These are phyloP conservation scores for Bombus impatiens DNA, from an alignment of 1,140 invertebrate genomes.

Conservation along the genomic window DNA sequence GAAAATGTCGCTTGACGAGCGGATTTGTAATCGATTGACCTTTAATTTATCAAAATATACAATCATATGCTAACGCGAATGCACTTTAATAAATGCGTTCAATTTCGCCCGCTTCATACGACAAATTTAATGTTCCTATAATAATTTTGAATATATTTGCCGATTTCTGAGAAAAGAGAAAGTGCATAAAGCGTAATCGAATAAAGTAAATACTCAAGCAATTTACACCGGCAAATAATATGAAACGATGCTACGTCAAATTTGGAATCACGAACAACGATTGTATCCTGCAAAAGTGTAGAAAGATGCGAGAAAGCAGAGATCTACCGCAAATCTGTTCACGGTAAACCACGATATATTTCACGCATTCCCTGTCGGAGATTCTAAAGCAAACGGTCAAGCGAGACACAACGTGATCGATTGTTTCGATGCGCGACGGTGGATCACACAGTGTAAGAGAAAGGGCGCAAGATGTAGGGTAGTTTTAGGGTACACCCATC, in stretches of 20 bases:
- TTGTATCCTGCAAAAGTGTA: not conserved
- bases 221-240: not conserved
- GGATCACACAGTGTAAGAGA: slow-evolving; percentile 29
- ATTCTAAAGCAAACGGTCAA: not conserved
- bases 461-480: slow-evolving; percentile 31
- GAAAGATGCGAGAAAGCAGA: not conserved
- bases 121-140: not conserved
- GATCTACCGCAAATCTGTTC: not conserved
- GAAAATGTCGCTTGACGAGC: not conserved
- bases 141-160: not conserved
- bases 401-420: slow-evolving; percentile 38
- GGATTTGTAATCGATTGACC: slow-evolving; percentile 1
- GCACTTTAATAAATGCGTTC: not conserved
- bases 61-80: slow-evolving; percentile 1
- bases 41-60: slow-evolving; percentile 11
- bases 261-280: no score
- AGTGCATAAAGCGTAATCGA: no score
- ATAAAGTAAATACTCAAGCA: no score
- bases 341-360: not conserved
- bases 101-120: not conserved
- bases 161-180: not conserved
- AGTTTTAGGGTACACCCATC: slow-evolving; percentile 47
- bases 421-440: slow-evolving; percentile 31
- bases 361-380: not conserved
- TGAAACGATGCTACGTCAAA: not conserved